Conservation (phyloP, 2,888 invertebrate genomes). For the Pantelozetes paolii region DNA sequence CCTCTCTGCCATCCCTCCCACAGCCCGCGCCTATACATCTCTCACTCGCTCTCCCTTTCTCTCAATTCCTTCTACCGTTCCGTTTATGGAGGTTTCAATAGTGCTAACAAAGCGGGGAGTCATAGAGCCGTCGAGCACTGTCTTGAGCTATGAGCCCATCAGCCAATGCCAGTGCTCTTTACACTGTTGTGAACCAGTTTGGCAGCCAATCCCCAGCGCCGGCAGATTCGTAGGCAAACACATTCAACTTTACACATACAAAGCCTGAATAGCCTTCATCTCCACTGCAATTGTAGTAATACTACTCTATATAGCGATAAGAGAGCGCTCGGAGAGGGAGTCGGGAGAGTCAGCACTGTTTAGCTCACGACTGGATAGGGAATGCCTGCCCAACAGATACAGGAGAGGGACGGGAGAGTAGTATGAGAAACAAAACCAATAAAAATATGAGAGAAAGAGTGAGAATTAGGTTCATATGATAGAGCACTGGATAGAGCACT, state of each 20-base stretch:
- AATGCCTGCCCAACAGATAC: neutral
- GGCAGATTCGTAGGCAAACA: neutral
- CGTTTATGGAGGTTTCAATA: constrained; percentile 17
- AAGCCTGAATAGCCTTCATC: constrained; percentile 15
- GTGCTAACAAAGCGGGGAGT: constrained; percentile 7
- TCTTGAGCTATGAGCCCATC: neutral
- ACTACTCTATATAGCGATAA: constrained; percentile 6
- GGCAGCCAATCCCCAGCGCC: neutral
- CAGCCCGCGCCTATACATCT: neutral
- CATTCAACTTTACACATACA: constrained; percentile 10
- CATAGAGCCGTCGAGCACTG: neutral
- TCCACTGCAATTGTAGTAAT: constrained; percentile 5
- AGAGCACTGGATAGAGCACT: too few relatives aligned
- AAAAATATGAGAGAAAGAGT: too few relatives aligned
- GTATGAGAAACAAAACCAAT: too few relatives aligned
- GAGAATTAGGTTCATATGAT: too few relatives aligned
- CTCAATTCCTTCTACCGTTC: neutral
- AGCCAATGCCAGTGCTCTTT: neutral
- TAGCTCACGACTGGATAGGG: neutral
- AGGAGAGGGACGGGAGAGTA: neutral
- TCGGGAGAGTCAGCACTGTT: neutral
- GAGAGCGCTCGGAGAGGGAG: neutral
- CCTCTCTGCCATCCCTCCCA: neutral
- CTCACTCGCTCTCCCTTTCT: neutral
- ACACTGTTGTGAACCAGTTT: neutral